Conservation (phyloP, 2,113 vertebrate genomes). For the Falco punctatus region DNA sequence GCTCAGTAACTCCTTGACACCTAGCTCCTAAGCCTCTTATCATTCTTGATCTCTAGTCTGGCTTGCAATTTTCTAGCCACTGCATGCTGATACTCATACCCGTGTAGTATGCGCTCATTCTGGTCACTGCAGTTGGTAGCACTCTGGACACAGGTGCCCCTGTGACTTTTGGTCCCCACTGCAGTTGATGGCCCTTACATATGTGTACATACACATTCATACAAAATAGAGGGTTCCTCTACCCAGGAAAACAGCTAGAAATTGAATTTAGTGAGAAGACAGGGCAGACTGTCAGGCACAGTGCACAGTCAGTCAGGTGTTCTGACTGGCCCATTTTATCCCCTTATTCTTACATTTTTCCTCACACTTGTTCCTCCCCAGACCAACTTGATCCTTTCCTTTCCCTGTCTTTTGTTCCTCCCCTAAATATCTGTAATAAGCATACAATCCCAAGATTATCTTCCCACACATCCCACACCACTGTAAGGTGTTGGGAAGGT, state of each 20-base stretch:
- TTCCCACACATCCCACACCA: not conserved
- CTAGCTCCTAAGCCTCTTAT: not conserved
- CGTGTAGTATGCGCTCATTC: not conserved
- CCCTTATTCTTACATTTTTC: not conserved
- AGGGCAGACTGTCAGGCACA: not conserved
- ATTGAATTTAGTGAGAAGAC: not conserved
- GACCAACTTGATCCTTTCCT: not conserved
- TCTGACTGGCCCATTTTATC: not conserved
- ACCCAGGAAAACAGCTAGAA: not conserved
- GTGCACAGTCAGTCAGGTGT: not conserved
- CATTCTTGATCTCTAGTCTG: not conserved
- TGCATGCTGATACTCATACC: not conserved
- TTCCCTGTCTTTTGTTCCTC: not conserved
- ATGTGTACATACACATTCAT: accelerated
- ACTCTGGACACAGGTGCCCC: not conserved
- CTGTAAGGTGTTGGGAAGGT: not conserved
- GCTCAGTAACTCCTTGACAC: accelerated
- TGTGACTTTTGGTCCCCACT: not conserved
- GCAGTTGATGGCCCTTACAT: not conserved
- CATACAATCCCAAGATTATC: not conserved
- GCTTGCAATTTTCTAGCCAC: not conserved
- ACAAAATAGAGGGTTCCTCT: not conserved
- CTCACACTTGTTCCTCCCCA: not conserved
- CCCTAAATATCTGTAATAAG: not conserved
- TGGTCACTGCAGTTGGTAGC: not conserved